Conservation (phyloP, 1,140 invertebrate genomes). For the Tetragnatha versicolor region DNA sequence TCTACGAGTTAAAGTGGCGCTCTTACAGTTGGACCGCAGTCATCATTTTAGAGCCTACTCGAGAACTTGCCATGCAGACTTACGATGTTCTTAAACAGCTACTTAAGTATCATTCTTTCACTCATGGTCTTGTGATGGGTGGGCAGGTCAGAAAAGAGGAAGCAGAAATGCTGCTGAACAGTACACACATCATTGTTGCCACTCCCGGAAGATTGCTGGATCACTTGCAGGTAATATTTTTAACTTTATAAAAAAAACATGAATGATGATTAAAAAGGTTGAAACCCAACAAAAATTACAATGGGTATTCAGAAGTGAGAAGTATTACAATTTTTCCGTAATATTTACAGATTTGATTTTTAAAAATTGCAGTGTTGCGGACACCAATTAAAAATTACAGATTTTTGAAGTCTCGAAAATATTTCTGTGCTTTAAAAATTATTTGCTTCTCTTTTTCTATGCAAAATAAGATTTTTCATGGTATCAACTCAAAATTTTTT, state of each 20-base stretch:
- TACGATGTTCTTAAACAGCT: conserved; percentile 95
- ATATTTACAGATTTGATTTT: too few species aligned
- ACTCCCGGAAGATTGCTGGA: conserved; percentile 96
- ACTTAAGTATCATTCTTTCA: conserved; percentile 76
- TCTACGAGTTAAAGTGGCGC: conserved; percentile 81
- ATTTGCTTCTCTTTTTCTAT: neutral
- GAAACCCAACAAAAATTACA: neutral
- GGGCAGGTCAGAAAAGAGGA: conserved; percentile 92
- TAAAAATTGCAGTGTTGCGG: too few species aligned
- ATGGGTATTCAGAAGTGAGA: neutral
- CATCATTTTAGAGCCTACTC: conserved; percentile 94
- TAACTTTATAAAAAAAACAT: neutral
- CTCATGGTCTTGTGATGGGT: conserved; percentile 85
- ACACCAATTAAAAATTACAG: too few species aligned
- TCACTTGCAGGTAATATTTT: conserved; percentile 78
- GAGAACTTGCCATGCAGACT: conserved; percentile 98
- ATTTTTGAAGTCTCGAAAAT: too few species aligned
- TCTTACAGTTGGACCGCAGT: conserved; percentile 95
- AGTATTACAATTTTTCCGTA: neutral
- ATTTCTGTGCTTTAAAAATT: neutral
- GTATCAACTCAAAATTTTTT: too few species aligned
- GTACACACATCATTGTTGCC: conserved; percentile 95
- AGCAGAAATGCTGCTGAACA: conserved; percentile 90
- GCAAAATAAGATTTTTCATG: too few species aligned
- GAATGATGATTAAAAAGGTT: neutral